Evolutionary conservation across 1,140 invertebrate genomes (phyloP), one percentile per base, ranked within the genome.

Genomic region (Pantala flavescens): DNA sequence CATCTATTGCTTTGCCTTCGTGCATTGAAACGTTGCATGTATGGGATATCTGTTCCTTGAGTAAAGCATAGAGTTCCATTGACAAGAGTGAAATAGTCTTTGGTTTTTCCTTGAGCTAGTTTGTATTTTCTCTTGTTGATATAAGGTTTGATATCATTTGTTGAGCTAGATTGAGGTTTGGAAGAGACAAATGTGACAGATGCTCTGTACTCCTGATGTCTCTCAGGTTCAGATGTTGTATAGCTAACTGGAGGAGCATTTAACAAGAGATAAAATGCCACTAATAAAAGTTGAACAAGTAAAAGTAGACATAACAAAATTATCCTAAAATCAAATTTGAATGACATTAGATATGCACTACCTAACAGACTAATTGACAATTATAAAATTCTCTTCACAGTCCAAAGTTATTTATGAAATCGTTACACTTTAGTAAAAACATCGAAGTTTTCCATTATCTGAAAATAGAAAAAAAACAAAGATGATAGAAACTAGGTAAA

Each of bases 1-100:
- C 88, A 89, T 76, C 63, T 77, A 63, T 21, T 21, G 49, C 49
- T 21, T 21, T 63, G 16, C n/a, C 49, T 63, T 63, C 49, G 3
- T 63, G 49, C 49, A 63, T 63, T 63, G 49, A 63, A 63, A 19
- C 49, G 49, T 63, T 63, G 49, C 49, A 63, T 63, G n/a, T 63
- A 63, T 7, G 49, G 49, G n/a, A 63, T 63, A 63, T 63, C 49
- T 63, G 49, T 63, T 7, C 49, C 49, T 63, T 63, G 49, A 19
- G 49, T 63, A 63, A 63, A 63, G n/a, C 49, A 63, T 63, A 63
- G 12, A 19, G 49, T 63, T 63, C 49, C 49, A 63, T 63, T 63
- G 1, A 63, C 49, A 5, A 63, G 49, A 19, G 49, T 19, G n/a
- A 63, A 63, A 12, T 63, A 63, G 49, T 63, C 49, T 63, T 63